Conservation (phyloP, 1,140 invertebrate species). For the Popillia japonica region DNA sequence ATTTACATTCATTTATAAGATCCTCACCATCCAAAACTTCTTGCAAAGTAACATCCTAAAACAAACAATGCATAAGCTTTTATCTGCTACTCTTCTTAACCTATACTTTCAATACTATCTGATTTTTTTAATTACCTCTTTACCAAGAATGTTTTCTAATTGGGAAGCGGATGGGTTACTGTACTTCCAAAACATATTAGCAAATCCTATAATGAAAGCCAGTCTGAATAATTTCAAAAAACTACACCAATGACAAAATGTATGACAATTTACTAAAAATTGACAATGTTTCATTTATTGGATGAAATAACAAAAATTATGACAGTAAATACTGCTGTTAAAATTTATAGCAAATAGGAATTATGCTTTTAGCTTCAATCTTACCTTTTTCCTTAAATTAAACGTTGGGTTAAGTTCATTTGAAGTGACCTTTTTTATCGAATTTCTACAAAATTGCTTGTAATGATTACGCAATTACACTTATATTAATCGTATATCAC, state of each 20-base stretch:
- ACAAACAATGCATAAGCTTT: slow-evolving; percentile 46
- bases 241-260: slow-evolving; percentile 39
- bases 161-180: slow-evolving; percentile 75
- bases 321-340: slow-evolving; percentile 12
- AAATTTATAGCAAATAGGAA: not conserved
- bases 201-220: slow-evolving; percentile 45
- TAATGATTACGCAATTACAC: slow-evolving; percentile 46
- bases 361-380: not conserved
- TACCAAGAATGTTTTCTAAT: slow-evolving; percentile 77
- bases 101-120: slow-evolving; percentile 42
- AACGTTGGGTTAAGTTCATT: slow-evolving; percentile 59
- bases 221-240: slow-evolving; percentile 40
- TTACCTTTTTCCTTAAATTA: slow-evolving; percentile 46
- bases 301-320: not conserved
- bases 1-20: slow-evolving; percentile 94
- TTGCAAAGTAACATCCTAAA: slow-evolving; percentile 87
- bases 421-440: slow-evolving; percentile 54
- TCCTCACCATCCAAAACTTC: slow-evolving; percentile 94
- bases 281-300: slow-evolving; percentile 36
- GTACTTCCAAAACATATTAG: slow-evolving; percentile 83
- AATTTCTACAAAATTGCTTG: slow-evolving; percentile 37
- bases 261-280: slow-evolving; percentile 44
- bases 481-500: slow-evolving; percentile 54
- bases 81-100: slow-evolving; percentile 42
- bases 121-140: slow-evolving; percentile 69